Evolutionary conservation across 37 sponge, comb jelly and placozoan species (phyloP).

Genomic region (Dysidea cf. avara): DNA sequence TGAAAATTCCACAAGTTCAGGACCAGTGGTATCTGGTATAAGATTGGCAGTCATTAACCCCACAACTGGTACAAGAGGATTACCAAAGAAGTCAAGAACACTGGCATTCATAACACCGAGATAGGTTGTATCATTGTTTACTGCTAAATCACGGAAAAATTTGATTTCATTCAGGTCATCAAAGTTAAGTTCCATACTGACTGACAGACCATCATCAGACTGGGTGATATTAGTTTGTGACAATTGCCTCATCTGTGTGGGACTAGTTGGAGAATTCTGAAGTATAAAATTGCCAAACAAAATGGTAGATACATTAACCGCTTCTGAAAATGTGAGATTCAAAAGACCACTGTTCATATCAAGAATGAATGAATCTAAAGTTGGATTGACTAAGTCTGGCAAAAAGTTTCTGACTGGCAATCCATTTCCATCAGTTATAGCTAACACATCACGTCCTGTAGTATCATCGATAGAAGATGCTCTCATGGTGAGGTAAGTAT

Average conservation of each 20-base stretch:
- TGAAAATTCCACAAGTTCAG: constrained; percentile 46
- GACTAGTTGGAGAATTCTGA: not conserved
- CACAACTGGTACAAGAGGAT: constrained; percentile 32
- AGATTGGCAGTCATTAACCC: constrained; percentile 13
- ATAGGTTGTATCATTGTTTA: constrained; percentile 27
- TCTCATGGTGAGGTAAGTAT: constrained; percentile 72
- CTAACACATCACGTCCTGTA: constrained; percentile 74
- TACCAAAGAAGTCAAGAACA: constrained; percentile 64
- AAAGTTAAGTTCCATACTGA: constrained; percentile 37
- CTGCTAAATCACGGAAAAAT: constrained; percentile 42
- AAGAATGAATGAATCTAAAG: constrained; percentile 43
- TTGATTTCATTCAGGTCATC: constrained; percentile 83
- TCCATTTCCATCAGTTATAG: constrained; percentile 86
- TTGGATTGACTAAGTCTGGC: constrained; percentile 57
- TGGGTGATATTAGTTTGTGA: constrained; percentile 37
- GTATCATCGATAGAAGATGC: constrained; percentile 86
- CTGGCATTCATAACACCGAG: constrained; percentile 37
- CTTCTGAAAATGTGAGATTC: constrained; percentile 78
- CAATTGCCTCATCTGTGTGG: not conserved
- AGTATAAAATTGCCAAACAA: constrained; percentile 48
- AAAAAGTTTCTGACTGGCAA: constrained; percentile 56
- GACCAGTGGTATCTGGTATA: constrained; percentile 63
- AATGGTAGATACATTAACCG: constrained; percentile 69
- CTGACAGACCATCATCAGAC: constrained; percentile 62
- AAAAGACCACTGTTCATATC: constrained; percentile 66